Conservation (phyloP, 1,140 invertebrate genomes). For the Cardiocondyla obscurior region DNA sequence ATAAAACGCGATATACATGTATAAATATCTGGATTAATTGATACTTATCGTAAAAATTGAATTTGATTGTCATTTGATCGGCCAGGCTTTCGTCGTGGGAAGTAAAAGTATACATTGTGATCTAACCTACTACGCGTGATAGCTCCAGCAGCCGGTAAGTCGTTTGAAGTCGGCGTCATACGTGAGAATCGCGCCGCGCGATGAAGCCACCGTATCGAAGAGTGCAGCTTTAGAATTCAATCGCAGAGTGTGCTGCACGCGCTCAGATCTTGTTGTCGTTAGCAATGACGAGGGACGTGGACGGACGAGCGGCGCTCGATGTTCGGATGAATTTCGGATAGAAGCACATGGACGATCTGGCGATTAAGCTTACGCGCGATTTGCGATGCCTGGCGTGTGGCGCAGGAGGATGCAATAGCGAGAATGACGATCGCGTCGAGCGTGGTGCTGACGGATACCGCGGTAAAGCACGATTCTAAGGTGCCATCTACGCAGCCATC, state of each 20-base stretch:
- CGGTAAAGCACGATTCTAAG: background rate
- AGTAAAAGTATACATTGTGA: too few relatives aligned
- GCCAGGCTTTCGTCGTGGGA: too few relatives aligned
- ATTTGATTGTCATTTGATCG: too few relatives aligned
- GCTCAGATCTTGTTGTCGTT: background rate
- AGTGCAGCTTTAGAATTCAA: background rate
- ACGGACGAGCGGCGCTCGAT: conserved; percentile 38
- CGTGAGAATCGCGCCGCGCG: too few relatives aligned
- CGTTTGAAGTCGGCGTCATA: too few relatives aligned
- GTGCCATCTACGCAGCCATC: conserved; percentile 32
- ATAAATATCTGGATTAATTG: too few relatives aligned
- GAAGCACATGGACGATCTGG: background rate
- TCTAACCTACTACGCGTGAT: too few relatives aligned
- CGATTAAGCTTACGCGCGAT: background rate
- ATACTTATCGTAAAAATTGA: too few relatives aligned
- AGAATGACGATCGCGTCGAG: background rate
- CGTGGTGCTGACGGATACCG: background rate
- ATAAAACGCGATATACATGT: too few relatives aligned
- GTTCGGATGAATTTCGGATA: conserved; percentile 33
- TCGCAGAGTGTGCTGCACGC: background rate
- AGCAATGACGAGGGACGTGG: conserved; percentile 40
- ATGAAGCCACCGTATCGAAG: too few relatives aligned
- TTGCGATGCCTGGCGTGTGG: conserved; percentile 13
- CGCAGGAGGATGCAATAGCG: background rate
- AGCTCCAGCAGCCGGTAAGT: too few relatives aligned